These are phyloP conservation scores for Meleagris gallopavo DNA, from an alignment of 2,113 vertebrate genomes.

Conservation along the genomic window DNA sequence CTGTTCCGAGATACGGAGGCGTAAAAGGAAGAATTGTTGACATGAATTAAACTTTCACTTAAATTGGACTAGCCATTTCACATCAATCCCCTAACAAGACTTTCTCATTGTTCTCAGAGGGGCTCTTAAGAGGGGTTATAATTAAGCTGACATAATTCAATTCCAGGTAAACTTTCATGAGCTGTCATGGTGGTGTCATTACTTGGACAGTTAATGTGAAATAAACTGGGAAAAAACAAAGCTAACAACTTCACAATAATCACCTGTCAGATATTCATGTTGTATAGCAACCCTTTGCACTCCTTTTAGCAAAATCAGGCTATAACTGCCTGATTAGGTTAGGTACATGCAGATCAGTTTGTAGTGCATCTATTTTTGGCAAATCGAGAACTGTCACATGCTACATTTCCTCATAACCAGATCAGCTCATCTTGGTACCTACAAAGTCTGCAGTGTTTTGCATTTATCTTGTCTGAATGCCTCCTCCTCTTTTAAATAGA, in stretches of 20 bases:
- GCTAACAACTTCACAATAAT: conserved; percentile 12
- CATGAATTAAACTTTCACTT: conserved; percentile 58
- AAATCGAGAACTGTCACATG: neutral
- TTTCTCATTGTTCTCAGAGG: conserved; percentile 48
- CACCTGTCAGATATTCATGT: neutral
- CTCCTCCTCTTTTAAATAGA: neutral
- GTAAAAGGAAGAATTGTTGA: conserved; percentile 37
- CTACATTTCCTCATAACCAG: neutral
- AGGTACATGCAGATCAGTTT: neutral
- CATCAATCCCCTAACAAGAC: conserved; percentile 53
- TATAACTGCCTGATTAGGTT: neutral
- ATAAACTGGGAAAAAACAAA: neutral
- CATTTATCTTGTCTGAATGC: neutral
- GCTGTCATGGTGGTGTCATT: conserved; percentile 40
- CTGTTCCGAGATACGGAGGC: conserved; percentile 6
- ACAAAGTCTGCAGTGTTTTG: neutral
- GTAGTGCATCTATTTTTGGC: neutral
- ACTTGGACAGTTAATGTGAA: conserved; percentile 39
- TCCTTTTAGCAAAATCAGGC: neutral
- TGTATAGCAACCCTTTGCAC: neutral
- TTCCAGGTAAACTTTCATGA: conserved; percentile 57
- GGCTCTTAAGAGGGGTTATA: conserved; percentile 48
- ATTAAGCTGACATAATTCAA: conserved; percentile 62
- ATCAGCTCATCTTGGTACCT: neutral
- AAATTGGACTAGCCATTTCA: conserved; percentile 66